Conservation (phyloP, 1,140 invertebrate genomes). For the Artemia franciscana region DNA sequence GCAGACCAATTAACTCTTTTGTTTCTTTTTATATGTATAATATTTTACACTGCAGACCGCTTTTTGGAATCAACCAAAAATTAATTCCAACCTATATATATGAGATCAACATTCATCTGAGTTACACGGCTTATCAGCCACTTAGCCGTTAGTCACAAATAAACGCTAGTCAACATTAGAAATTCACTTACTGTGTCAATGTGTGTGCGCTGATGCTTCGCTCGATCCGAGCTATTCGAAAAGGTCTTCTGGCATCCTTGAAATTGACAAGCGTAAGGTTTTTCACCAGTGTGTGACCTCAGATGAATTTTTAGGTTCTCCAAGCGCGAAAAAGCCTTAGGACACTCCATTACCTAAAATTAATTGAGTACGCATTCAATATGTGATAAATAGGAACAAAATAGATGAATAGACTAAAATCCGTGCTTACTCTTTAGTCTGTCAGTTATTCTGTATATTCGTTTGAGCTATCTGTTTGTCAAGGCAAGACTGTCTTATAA, state of each 20-base stretch:
- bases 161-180: too few relatives aligned
- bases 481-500: too few relatives aligned
- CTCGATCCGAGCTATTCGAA: conserved; percentile 85
- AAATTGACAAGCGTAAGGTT: conserved; percentile 42
- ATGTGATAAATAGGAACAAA: conserved; percentile 11
- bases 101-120: conserved; percentile 1
- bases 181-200: conserved; percentile 58
- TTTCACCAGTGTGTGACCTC: conserved; percentile 60
- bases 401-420: conserved; percentile 1
- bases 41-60: too few relatives aligned
- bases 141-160: conserved; percentile 1
- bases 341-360: too few relatives aligned
- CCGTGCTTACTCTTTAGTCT: too few relatives aligned
- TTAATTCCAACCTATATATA: not conserved
- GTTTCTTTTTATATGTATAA: too few relatives aligned
- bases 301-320: conserved; percentile 92
- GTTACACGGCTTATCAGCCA: conserved; percentile 1
- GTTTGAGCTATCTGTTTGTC: too few relatives aligned
- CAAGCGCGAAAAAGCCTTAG: conserved; percentile 75
- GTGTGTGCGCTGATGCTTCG: conserved; percentile 90
- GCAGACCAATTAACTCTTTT: not conserved
- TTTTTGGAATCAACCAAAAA: not conserved
- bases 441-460: too few relatives aligned
- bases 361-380: too few relatives aligned
- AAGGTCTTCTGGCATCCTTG: conserved; percentile 72